Evolutionary conservation across 2,113 vertebrate species (phyloP).

Genomic region (Lanius collurio): DNA sequence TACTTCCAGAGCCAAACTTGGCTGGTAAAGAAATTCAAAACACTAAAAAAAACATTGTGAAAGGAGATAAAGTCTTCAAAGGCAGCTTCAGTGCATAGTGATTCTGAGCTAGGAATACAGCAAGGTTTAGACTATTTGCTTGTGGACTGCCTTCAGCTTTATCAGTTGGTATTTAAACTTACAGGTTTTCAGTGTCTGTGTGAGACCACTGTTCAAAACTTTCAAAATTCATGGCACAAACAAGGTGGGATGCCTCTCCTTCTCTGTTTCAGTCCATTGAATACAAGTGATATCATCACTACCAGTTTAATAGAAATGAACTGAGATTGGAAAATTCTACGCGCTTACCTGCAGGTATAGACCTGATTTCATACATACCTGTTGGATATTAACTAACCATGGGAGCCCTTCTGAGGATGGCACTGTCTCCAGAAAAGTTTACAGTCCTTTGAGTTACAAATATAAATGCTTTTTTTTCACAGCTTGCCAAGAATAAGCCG

Average conservation of each 20-base stretch:
- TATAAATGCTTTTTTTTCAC: background rate
- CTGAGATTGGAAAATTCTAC: background rate
- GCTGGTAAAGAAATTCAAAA: background rate
- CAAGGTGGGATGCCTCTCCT: background rate
- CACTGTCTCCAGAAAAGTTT: background rate
- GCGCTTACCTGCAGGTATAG: background rate
- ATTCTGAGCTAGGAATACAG: background rate
- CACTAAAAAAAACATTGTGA: background rate
- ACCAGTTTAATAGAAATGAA: background rate
- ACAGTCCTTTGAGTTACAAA: background rate
- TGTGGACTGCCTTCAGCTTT: background rate
- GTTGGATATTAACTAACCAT: background rate
- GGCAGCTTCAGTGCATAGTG: rapidly evolving
- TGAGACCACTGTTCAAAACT: background rate
- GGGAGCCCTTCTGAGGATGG: background rate
- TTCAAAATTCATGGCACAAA: background rate
- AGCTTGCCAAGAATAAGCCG: background rate
- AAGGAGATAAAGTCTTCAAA: background rate
- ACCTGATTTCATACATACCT: background rate
- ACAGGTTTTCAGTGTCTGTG: background rate
- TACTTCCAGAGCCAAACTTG: background rate
- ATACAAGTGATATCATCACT: background rate
- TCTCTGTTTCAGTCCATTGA: background rate
- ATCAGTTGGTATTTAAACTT: background rate
- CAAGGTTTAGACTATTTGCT: background rate